These are phyloP conservation scores for Alectura lathami DNA, from an alignment of 2,113 vertebrate genomes.

Conservation along the genomic window DNA sequence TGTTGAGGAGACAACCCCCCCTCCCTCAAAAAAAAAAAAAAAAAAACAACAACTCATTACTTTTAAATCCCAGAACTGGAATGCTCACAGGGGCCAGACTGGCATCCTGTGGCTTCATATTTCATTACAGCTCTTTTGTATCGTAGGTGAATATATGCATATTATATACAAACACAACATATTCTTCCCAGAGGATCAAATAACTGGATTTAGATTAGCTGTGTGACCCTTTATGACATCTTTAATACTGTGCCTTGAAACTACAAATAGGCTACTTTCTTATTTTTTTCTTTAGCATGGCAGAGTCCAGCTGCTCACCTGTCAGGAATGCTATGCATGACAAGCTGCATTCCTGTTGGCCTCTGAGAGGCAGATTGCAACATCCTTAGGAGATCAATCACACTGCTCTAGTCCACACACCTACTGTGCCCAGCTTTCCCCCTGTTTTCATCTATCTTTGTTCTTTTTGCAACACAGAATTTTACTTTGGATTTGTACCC, in stretches of 20 bases:
- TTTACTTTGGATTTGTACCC: conserved; percentile 1
- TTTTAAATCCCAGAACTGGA: not conserved
- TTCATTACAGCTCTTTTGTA: not conserved
- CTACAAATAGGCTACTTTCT: not conserved
- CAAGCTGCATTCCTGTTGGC: not conserved
- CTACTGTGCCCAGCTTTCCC: not conserved
- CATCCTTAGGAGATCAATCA: conserved; percentile 10
- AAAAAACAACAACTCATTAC: no score
- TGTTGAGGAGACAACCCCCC: not conserved
- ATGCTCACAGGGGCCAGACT: not conserved
- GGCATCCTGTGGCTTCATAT: not conserved
- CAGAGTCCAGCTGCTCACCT: not conserved
- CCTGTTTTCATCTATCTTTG: not conserved
- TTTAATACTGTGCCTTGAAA: not conserved
- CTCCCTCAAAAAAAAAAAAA: not conserved
- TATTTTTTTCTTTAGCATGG: not conserved
- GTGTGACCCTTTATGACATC: not conserved
- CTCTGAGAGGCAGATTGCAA: not conserved
- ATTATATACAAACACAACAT: not conserved
- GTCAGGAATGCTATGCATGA: not conserved
- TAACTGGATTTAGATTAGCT: not conserved
- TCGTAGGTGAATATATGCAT: not conserved
- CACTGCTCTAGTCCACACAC: not conserved
- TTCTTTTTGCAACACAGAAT: conserved; percentile 5
- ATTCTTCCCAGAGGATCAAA: not conserved